phyloP scores from a whole-genome alignment of 2,113 vertebrate genomes.

The Orcinus orca region DNA sequence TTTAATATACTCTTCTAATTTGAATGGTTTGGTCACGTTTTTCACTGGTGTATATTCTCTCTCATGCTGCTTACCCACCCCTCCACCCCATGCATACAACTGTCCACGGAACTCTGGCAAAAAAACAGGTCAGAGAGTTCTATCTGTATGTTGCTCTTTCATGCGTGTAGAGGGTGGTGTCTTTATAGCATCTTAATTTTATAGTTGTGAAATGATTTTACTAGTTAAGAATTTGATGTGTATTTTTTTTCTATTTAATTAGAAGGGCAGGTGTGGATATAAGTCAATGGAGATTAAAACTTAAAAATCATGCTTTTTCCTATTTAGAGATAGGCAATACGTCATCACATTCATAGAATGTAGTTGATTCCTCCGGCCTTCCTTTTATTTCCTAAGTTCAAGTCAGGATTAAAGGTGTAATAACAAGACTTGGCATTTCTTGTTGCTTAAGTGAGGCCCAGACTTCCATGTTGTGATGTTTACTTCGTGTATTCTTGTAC shows the following conservation, averaged over 20 bases:
- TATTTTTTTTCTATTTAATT: constrained; percentile 38
- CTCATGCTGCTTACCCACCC: constrained; percentile 43
- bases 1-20: constrained; percentile 70
- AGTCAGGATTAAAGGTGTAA: constrained; percentile 75
- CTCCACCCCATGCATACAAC: constrained; percentile 21
- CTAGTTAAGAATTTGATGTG: constrained; percentile 78
- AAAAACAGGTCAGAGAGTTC: constrained; percentile 24
- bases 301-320: constrained; percentile 77
- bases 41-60: constrained; percentile 59
- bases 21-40: constrained; percentile 68
- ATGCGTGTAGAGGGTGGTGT: constrained; percentile 74
- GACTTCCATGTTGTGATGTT: constrained; percentile 74
- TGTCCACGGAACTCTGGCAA: constrained; percentile 73
- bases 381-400: constrained; percentile 78
- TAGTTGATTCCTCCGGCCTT: constrained; percentile 80
- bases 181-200: constrained; percentile 80
- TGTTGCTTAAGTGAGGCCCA: constrained; percentile 79
- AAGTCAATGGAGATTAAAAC: constrained; percentile 80
- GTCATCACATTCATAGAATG: constrained; percentile 79
- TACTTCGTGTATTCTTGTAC: constrained; percentile 81
- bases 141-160: constrained; percentile 68
- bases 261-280: constrained; percentile 77
- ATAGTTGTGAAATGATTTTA: constrained; percentile 82
- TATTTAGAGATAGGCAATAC: constrained; percentile 78
- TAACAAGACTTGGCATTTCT: constrained; percentile 78